A percentile compares a stretch with the other conserved stretches of the same genome.
phyloP scores from a whole-genome alignment of 2,797 vertebrate species.

The Eospalax fontanierii region DNA sequence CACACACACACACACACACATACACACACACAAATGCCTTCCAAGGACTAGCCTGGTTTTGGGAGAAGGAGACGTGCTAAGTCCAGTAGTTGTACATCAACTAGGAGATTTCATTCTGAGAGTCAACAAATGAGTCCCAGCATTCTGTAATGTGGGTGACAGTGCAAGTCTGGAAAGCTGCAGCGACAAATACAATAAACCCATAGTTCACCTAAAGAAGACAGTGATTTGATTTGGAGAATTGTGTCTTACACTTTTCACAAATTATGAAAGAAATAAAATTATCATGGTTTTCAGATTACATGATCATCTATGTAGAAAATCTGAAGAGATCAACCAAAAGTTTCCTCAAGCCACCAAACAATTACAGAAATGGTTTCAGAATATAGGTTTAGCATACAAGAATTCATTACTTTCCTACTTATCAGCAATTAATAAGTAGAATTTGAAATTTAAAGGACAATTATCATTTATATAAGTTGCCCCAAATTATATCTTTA shows the following conservation, averaged over 20 bases:
- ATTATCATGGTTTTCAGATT: neutral
- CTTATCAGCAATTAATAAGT: neutral
- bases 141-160: neutral
- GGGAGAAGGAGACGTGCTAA: conserved; percentile 78
- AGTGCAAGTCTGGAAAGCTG: neutral
- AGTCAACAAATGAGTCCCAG: conserved; percentile 12
- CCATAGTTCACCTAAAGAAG: neutral
- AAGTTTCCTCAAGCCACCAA: neutral
- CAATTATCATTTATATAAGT: neutral
- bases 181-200: neutral
- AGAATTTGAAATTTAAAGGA: conserved; percentile 21
- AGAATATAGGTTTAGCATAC: neutral
- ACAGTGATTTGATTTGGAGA: neutral
- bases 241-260: neutral
- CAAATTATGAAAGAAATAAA: neutral
- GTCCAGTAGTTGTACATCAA: conserved; percentile 1
- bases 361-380: neutral
- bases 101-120: neutral
- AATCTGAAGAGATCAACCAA: conserved; percentile 2
- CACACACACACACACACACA: neutral
- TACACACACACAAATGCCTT: conserved; percentile 58
- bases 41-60: conserved; percentile 35
- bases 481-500: neutral
- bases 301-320: neutral
- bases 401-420: neutral